Evolutionary conservation across 2,797 vertebrate genomes (phyloP).

Genomic region (Bucorvus abyssinicus): DNA sequence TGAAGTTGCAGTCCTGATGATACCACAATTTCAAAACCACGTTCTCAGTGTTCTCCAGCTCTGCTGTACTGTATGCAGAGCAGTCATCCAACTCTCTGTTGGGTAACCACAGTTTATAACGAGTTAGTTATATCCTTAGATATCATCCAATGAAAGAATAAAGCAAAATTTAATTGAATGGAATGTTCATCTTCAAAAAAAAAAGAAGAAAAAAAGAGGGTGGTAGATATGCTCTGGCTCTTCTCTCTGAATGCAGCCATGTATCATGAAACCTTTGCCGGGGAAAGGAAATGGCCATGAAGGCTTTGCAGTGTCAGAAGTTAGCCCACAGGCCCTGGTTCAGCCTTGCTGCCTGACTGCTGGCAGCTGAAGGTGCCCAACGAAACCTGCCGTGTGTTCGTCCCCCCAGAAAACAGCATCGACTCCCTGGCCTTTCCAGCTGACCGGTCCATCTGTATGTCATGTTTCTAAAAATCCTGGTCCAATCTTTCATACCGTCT

Average conservation of each 20-base stretch:
- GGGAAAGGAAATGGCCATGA: not conserved
- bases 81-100: not conserved
- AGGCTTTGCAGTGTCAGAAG: not conserved
- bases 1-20: not conserved
- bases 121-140: not conserved
- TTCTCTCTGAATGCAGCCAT: not conserved
- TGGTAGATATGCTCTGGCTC: not conserved
- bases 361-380: not conserved
- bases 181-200: not conserved
- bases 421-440: not conserved
- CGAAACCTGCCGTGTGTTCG: not conserved
- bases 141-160: not conserved
- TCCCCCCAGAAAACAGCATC: not conserved
- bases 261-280: not conserved
- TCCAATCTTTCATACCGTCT: not conserved
- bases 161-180: not conserved
- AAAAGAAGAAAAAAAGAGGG: not conserved
- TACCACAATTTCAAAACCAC: not conserved
- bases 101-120: not conserved
- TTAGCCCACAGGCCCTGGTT: not conserved
- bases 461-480: not conserved
- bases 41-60: not conserved
- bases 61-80: not conserved
- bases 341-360: not conserved
- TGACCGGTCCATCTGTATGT: not conserved